These are phyloP conservation scores for Agapornis roseicollis DNA, from an alignment of 2,113 vertebrate species.

Conservation along the genomic window DNA sequence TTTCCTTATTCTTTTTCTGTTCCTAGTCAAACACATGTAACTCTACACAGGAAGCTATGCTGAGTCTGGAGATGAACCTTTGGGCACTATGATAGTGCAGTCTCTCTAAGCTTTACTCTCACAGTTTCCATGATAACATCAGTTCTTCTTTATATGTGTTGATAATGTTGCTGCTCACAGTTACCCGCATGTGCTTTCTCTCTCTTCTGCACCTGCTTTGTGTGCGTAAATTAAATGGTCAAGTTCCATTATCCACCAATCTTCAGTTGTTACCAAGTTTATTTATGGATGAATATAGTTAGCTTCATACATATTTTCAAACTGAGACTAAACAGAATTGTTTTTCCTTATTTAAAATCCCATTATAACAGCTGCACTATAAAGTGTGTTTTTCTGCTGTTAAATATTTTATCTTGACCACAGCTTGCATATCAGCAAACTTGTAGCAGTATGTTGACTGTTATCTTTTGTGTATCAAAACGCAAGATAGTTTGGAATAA, in stretches of 20 bases:
- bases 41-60: background rate
- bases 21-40: background rate
- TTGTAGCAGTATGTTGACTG: conserved; percentile 66
- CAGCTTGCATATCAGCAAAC: conserved; percentile 57
- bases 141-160: background rate
- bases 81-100: background rate
- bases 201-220: background rate
- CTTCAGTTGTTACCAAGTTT: background rate
- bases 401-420: conserved; percentile 71
- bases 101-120: background rate
- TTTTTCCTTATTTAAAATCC: conserved; percentile 51
- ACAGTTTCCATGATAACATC: background rate
- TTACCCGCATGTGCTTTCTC: background rate
- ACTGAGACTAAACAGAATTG: background rate
- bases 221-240: background rate
- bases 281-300: background rate
- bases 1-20: background rate
- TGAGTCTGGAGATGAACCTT: background rate
- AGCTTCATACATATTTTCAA: background rate
- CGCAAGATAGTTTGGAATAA: conserved; percentile 67
- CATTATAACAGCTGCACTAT: conserved; percentile 26
- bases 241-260: background rate
- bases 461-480: conserved; percentile 69
- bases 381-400: conserved; percentile 50
- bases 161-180: background rate